Conservation (phyloP, 2,113 vertebrate genomes). For the Anguilla japonica region DNA sequence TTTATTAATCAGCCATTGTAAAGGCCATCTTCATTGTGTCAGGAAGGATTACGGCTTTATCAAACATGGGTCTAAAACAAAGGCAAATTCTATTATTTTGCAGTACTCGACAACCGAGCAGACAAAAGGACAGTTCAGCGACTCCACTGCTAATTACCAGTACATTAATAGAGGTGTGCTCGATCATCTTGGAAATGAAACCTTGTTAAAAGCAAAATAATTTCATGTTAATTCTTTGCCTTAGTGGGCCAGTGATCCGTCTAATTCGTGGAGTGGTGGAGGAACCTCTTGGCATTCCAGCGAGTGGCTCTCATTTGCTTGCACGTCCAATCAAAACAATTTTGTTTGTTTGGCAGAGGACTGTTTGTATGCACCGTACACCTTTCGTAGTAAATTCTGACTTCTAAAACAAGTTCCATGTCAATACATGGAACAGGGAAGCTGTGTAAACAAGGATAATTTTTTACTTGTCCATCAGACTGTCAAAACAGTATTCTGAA, state of each 20-base stretch:
- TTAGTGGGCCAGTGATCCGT: neutral
- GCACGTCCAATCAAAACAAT: too few relatives aligned
- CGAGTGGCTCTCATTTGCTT: too few relatives aligned
- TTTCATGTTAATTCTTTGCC: neutral
- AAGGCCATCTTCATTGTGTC: slow-evolving; percentile 12
- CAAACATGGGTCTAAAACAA: neutral
- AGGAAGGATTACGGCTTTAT: slow-evolving; percentile 12
- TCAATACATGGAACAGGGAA: too few relatives aligned
- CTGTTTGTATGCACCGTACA: too few relatives aligned
- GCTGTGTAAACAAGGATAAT: too few relatives aligned
- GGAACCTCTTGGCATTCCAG: neutral
- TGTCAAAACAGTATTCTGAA: too few relatives aligned
- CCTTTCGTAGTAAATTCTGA: too few relatives aligned
- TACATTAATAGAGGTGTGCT: neutral
- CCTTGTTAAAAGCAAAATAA: neutral
- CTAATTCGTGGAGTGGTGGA: neutral
- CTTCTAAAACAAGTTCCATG: too few relatives aligned
- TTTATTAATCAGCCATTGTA: slow-evolving; percentile 7
- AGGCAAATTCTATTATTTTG: too few relatives aligned
- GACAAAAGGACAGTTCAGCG: neutral
- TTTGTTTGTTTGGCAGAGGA: too few relatives aligned
- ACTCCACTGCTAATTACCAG: neutral
- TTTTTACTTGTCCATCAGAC: too few relatives aligned
- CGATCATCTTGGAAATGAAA: neutral
- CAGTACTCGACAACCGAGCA: neutral